phyloP scores from a whole-genome alignment of 2,113 vertebrate genomes.

The Lasiurus borealis region DNA sequence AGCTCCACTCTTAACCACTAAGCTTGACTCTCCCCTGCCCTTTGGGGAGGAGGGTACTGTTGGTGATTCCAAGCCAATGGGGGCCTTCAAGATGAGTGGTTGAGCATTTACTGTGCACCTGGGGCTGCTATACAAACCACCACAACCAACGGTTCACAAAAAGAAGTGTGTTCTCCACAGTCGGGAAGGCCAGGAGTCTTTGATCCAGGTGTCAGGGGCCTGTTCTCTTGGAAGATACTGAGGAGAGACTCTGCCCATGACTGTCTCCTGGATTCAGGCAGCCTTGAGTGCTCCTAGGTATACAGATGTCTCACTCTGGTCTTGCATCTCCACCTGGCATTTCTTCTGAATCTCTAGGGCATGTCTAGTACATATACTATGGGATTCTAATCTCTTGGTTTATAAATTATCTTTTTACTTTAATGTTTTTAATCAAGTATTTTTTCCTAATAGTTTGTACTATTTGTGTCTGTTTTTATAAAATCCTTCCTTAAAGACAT shows the following conservation, averaged over 20 bases:
- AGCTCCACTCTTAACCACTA: neutral
- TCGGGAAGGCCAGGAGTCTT: neutral
- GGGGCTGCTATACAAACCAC: neutral
- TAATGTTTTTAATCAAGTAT: neutral
- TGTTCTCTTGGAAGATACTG: too few species aligned
- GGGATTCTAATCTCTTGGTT: neutral
- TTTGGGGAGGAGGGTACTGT: accelerated
- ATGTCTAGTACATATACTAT: neutral
- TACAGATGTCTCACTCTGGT: accelerated
- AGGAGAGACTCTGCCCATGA: accelerated
- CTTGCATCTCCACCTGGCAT: accelerated
- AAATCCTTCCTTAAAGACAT: neutral
- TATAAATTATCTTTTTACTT: neutral
- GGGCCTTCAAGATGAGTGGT: accelerated
- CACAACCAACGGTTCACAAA: neutral
- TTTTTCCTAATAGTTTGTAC: neutral
- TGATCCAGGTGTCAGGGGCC: neutral
- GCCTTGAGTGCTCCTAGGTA: too few species aligned
- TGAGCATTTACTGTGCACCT: accelerated
- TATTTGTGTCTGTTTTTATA: neutral
- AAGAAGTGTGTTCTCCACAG: neutral
- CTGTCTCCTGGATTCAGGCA: neutral
- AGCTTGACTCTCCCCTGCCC: accelerated
- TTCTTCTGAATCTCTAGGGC: neutral
- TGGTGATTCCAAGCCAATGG: neutral